These are phyloP conservation scores for Euura saliciscinereae DNA, from an alignment of 1,140 invertebrate genomes.

Conservation along the genomic window DNA sequence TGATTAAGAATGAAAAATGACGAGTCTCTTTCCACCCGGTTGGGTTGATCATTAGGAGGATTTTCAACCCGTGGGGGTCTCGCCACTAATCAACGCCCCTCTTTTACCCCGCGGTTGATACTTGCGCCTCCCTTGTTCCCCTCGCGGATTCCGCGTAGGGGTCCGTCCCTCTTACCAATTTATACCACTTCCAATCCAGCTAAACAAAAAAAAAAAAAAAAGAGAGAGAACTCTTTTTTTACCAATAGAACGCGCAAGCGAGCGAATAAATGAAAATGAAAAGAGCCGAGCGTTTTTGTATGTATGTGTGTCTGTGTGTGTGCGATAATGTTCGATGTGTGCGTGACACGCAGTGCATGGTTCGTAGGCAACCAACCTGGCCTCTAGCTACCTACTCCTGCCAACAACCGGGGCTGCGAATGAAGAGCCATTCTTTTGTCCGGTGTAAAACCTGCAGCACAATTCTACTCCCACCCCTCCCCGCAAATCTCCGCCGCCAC, in stretches of 20 bases:
- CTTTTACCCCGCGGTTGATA: constrained; percentile 7
- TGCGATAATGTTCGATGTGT: background rate
- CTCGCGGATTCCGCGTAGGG: background rate
- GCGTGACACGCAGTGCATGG: background rate
- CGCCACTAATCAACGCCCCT: constrained; percentile 32
- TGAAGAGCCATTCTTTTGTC: constrained; percentile 19
- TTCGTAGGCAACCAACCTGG: too few species aligned
- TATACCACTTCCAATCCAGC: constrained; percentile 41
- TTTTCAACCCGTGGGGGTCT: constrained; percentile 11
- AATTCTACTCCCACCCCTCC: background rate
- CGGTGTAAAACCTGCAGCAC: background rate
- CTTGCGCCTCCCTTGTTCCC: constrained; percentile 8
- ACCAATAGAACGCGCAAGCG: constrained; percentile 38
- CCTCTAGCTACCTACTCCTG: background rate
- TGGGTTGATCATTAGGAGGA: background rate
- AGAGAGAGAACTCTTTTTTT: constrained; percentile 20
- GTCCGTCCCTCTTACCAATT: constrained; percentile 36
- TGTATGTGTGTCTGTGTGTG: background rate
- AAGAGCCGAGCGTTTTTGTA: constrained; percentile 21
- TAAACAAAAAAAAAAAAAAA: constrained; percentile 34
- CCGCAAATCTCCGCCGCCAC: background rate
- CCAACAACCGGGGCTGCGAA: constrained; percentile 15
- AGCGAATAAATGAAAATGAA: constrained; percentile 44
- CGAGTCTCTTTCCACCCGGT: background rate
- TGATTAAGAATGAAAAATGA: too few species aligned